Evolutionary conservation across 1,140 invertebrate species (phyloP).

Genomic region (Anoplolepis gracilipes): DNA sequence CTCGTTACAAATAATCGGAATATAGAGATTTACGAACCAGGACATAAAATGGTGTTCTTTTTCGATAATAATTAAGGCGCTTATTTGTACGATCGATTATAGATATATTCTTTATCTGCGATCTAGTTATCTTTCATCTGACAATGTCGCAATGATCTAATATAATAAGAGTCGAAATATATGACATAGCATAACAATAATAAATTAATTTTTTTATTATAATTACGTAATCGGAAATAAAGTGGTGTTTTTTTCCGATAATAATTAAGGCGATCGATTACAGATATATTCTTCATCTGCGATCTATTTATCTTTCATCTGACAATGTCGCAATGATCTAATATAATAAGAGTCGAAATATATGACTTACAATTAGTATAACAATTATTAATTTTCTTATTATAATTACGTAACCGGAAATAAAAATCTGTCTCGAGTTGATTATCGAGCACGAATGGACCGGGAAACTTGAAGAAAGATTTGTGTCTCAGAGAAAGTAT

Average conservation of each 20-base stretch:
- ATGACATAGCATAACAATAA: neutral
- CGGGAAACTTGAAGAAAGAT: neutral
- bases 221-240: neutral
- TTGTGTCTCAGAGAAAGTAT: conserved; percentile 29
- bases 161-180: neutral
- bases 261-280: too few relatives aligned
- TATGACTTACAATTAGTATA: neutral
- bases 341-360: neutral
- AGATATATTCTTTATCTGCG: conserved; percentile 1
- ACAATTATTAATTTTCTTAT: neutral
- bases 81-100: neutral
- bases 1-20: neutral
- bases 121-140: neutral
- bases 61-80: too few relatives aligned
- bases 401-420: neutral
- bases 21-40: too few relatives aligned
- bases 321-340: neutral
- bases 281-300: too few relatives aligned
- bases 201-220: conserved; percentile 6
- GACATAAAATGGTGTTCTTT: too few relatives aligned
- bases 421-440: neutral
- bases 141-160: neutral
- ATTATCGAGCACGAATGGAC: neutral
- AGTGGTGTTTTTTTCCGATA: too few relatives aligned
- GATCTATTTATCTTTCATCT: neutral